Base-by-base conservation (phyloP, 2,797 vertebrate species). In the Tragelaphus eurycerus region DNA sequence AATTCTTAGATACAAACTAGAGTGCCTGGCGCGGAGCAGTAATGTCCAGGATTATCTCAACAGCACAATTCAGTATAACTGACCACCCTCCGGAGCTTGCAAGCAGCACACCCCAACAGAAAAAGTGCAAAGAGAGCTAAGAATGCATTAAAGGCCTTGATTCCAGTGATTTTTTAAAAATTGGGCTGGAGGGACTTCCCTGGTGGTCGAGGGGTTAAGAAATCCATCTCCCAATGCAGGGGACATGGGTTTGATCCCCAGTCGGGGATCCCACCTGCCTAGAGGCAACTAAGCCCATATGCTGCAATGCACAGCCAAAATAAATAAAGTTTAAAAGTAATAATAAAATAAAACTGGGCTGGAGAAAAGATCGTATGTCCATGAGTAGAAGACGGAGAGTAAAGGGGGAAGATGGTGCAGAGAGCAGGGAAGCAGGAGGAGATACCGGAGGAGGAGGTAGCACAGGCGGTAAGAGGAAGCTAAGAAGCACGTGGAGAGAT, bases 401-500 rank as follows among this genome's bases (percentile, higher is more conserved):
- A 3, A 67, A 50, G 74, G 29, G 15, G 10, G 17, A 60, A 29
- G 43, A 38, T 0, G 27, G 43, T 6, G 4, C 29, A n/a, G 67
- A 31, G 5, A 19, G 84, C 31, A 84, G 52, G 23, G 14, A 14
- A 55, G 29, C 8, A 8, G 17, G 3, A 14, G 46, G 7, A 48
- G 52, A 29, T 0, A 3, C 0, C 2, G 7, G 16, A 55, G 83
- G 16, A 34, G 34, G 12, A 74, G 4, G 6, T 3, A 78, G 64
- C 85, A 52, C 25, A 4, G 52, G 23, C 2, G 3, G 46, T 25
- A 15, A 27, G 21, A 48, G 4, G 46, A 16, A 5, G 7, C 19
- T 3, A 25, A 25, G 50, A 16, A 54, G 16, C 13, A 17, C 0
- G 0, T 4, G 43, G 31, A 59, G n/a, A 59, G 59, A 46, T 50